Evolutionary conservation across 2,888 invertebrate species (phyloP), one percentile per base, ranked within the genome.

Genomic region (Rhaphigaster nebulosa): DNA sequence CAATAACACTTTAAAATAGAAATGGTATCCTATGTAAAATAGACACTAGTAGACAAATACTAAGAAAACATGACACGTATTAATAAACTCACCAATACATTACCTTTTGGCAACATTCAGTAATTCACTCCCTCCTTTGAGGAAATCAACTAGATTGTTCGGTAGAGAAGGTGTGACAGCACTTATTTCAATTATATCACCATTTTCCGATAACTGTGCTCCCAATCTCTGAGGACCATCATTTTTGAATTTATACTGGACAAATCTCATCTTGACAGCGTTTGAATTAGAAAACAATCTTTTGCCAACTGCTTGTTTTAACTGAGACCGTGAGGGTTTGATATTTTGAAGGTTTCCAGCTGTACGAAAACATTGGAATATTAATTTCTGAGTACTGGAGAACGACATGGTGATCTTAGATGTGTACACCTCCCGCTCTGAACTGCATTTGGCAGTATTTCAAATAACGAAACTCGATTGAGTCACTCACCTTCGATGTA

Each of bases 191-290:
- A 96, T 95, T 92, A 97, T 95, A 92, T 96, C 96, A 1, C 96
- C 95, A 45, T 96, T 96, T 90, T 95, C 94, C 26, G 95, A 94
- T 1, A 95, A 94, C 54, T 96, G 94, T 92, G 95, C 96, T 5
- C 97, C 97, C n/a, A 96, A 94, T n/a, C 96, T 95, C 90, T 95
- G 94, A 2, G 95, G 95, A 0, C 94, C 94, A 0, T 96, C 95
- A 84, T 94, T 94, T 92, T 95, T 95, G 45, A 94, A 94, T 87
- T 94, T 94, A 93, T 96, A 97, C 93, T 97, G 97, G 87, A 97
- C 95, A 92, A 96, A 95, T 93, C 97, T 96, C 96, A 96, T 96
- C 60, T 94, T 95, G 87, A 90, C 92, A 38, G 90, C 4, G 8
- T 26, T 89, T 54, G 56, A 89, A 26, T 90, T 91, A 12, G 91